These are phyloP conservation scores for Hipposideros armiger DNA, from an alignment of 2,113 vertebrate species.

Conservation along the genomic window DNA sequence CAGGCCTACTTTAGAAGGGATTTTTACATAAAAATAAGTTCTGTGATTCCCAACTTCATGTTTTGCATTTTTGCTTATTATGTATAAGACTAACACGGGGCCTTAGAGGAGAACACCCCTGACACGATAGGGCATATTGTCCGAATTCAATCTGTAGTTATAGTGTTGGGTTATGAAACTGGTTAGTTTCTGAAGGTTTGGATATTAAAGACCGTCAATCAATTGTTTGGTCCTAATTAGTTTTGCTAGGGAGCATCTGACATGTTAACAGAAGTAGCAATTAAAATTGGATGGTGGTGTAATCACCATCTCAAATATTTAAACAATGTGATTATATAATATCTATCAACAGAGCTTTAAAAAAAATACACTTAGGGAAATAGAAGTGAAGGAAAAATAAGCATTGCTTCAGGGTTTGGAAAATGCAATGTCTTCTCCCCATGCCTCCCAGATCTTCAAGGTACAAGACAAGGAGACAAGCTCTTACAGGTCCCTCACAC, in stretches of 20 bases:
- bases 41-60: neutral
- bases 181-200: neutral
- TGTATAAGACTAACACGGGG: neutral
- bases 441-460: slow-evolving; percentile 54
- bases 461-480: slow-evolving; percentile 28
- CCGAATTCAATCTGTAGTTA: neutral
- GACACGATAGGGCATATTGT: neutral
- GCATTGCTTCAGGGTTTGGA: slow-evolving; percentile 67
- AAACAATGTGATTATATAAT: slow-evolving; percentile 72
- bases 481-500: slow-evolving; percentile 23
- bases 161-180: neutral
- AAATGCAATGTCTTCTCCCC: neutral
- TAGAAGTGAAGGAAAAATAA: slow-evolving; percentile 50
- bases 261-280: slow-evolving; percentile 64
- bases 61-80: neutral
- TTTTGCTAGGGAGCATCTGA: slow-evolving; percentile 69
- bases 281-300: slow-evolving; percentile 68
- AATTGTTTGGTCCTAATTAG: slow-evolving; percentile 62
- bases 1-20: neutral
- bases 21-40: slow-evolving; percentile 15
- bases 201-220: slow-evolving; percentile 65
- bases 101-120: neutral
- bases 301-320: slow-evolving; percentile 75
- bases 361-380: neutral
- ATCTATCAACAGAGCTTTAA: slow-evolving; percentile 66